Conservation (phyloP, 2,797 vertebrate species). For the Furcifer pardalis region DNA sequence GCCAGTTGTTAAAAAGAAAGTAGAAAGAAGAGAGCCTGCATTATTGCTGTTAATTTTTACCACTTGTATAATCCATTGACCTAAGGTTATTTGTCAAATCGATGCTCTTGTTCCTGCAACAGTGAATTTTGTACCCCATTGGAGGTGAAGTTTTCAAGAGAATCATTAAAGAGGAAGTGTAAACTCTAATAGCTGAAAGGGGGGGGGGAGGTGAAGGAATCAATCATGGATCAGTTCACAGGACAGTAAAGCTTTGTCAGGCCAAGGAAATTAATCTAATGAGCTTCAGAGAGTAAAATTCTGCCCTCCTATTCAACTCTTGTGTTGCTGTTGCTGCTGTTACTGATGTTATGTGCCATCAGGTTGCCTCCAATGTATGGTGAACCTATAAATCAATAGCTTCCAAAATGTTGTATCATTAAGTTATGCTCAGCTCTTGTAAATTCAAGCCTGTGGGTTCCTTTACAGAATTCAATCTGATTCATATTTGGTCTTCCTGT, state of each 20-base stretch:
- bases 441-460: no score
- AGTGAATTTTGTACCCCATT: conserved; percentile 58
- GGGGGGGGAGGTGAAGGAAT: conserved; percentile 51
- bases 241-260: conserved; percentile 49
- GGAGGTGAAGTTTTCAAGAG: conserved; percentile 62
- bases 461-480: no score
- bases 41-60: conserved; percentile 62
- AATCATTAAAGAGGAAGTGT: conserved; percentile 61
- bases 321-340: neutral
- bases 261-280: conserved; percentile 66
- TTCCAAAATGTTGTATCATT: no score
- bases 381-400: no score
- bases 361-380: no score
- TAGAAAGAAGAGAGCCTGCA: conserved; percentile 47
- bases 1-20: conserved; percentile 9
- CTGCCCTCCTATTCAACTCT: neutral
- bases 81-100: conserved; percentile 67
- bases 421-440: no score
- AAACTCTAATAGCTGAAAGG: conserved; percentile 57
- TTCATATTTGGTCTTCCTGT: no score
- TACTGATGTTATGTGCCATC: neutral
- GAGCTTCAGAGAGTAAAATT: conserved; percentile 47
- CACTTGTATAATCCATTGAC: conserved; percentile 74
- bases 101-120: conserved; percentile 48
- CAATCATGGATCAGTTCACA: conserved; percentile 71